phyloP scores from a whole-genome alignment of 2,797 vertebrate genomes.

The Rhodeus uyekii region DNA sequence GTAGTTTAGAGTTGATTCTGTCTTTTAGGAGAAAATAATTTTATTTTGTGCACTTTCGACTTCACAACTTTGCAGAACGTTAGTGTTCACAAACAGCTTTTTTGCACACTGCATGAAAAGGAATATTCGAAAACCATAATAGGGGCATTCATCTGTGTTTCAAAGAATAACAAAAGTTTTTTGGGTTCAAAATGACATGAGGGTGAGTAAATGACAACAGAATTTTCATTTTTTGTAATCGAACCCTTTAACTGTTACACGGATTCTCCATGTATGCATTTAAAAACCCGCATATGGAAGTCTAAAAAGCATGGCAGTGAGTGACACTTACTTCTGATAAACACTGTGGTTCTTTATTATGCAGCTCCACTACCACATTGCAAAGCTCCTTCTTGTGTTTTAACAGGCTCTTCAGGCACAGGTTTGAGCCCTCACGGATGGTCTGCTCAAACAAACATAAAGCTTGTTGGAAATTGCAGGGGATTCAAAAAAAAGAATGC shows the following conservation, averaged over 20 bases:
- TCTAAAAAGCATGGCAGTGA: conserved; percentile 9
- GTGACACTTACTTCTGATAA: conserved; percentile 81
- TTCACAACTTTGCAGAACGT: no score
- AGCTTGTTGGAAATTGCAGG: neutral
- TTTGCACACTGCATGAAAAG: no score
- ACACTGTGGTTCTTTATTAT: conserved; percentile 71
- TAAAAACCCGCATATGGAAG: neutral
- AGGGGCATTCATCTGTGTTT: no score
- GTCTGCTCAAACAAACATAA: conserved; percentile 74
- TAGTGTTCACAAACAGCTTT: no score
- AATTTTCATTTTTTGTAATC: neutral
- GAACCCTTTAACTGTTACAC: neutral
- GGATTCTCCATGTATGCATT: neutral
- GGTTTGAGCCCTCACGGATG: conserved; percentile 82
- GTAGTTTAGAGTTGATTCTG: no score
- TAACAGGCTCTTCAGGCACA: conserved; percentile 85
- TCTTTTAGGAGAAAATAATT: no score
- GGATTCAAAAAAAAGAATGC: neutral
- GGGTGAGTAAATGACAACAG: neutral
- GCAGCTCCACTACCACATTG: conserved; percentile 79
- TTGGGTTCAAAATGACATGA: neutral
- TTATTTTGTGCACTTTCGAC: no score
- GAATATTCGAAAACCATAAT: no score
- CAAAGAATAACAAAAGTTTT: neutral
- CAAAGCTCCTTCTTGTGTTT: conserved; percentile 91